phyloP scores from a whole-genome alignment of 1,140 invertebrate species.

The Riptortus pedestris region DNA sequence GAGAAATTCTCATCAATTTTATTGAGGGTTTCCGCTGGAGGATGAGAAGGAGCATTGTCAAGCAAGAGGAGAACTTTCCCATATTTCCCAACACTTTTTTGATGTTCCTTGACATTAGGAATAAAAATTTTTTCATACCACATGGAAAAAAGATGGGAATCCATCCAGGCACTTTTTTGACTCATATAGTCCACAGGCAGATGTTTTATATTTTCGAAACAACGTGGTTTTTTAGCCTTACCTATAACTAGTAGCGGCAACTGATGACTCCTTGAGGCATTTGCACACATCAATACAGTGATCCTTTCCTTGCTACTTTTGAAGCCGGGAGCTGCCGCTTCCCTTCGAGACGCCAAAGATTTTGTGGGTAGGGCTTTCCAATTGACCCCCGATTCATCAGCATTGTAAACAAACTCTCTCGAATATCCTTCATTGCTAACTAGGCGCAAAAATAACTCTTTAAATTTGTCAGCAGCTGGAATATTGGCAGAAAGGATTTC shows the following conservation, averaged over 20 bases:
- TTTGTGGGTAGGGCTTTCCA: conserved; percentile 37
- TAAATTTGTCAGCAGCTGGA: background rate
- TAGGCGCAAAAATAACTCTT: background rate
- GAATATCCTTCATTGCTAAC: conserved; percentile 16
- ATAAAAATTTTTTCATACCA: conserved; percentile 28
- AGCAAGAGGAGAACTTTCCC: too few species aligned
- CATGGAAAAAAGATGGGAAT: conserved; percentile 27
- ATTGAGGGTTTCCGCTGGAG: too few species aligned
- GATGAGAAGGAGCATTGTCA: too few species aligned
- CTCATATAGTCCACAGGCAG: conserved; percentile 28
- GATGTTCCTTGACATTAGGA: conserved; percentile 21
- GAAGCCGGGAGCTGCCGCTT: conserved; percentile 34
- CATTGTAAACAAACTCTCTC: conserved; percentile 35
- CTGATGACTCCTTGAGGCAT: conserved; percentile 35
- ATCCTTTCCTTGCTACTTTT: conserved; percentile 36
- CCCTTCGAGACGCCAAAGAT: conserved; percentile 34
- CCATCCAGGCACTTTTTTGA: conserved; percentile 30
- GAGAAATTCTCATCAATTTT: too few species aligned
- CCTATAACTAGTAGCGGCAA: conserved; percentile 35
- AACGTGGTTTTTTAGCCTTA: conserved; percentile 30
- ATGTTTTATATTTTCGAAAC: conserved; percentile 31
- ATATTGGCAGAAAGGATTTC: conserved; percentile 14
- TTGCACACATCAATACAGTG: conserved; percentile 36
- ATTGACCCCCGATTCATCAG: conserved; percentile 37
- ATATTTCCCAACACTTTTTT: too few species aligned